Percentiles rank a stretch among this genome's conserved stretches.
Conservation (phyloP, 2,113 vertebrate genomes). For the Axis porcinus region DNA sequence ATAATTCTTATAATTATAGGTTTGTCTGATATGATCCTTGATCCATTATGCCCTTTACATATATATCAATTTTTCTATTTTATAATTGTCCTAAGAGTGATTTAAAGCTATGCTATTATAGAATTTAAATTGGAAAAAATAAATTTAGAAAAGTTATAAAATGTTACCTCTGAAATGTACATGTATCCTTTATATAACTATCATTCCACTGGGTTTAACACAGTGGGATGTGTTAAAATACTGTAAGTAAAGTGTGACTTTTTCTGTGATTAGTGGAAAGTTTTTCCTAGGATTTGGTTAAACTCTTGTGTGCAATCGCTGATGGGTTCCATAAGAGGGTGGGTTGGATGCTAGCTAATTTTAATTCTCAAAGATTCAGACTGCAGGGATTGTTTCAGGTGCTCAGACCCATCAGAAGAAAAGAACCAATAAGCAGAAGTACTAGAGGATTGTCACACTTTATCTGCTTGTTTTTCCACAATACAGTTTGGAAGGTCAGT, state of each 20-base stretch:
- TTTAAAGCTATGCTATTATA: background rate
- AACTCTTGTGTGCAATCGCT: conserved; percentile 46
- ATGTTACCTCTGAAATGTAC: background rate
- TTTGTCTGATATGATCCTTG: conserved; percentile 3
- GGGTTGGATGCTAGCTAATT: background rate
- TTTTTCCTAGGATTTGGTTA: conserved; percentile 42
- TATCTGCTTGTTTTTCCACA: background rate
- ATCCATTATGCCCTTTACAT: background rate
- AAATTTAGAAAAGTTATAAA: background rate
- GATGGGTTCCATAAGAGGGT: conserved; percentile 8
- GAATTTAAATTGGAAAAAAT: background rate
- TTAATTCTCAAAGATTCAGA: background rate
- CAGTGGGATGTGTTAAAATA: conserved; percentile 36
- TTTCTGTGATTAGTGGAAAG: conserved; percentile 48
- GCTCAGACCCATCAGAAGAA: background rate
- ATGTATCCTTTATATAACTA: background rate
- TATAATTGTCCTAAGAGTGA: background rate
- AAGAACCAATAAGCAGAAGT: background rate
- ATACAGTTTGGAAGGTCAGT: background rate
- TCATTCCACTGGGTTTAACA: background rate
- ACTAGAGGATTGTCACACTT: background rate
- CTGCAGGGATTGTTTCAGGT: background rate
- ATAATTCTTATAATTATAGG: conserved; percentile 30
- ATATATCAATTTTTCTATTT: conserved; percentile 41
- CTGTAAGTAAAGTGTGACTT: conserved; percentile 31